Evolutionary conservation across 2,113 vertebrate genomes (phyloP).

Genomic region (Boulengeromyrus knoepffleri): DNA sequence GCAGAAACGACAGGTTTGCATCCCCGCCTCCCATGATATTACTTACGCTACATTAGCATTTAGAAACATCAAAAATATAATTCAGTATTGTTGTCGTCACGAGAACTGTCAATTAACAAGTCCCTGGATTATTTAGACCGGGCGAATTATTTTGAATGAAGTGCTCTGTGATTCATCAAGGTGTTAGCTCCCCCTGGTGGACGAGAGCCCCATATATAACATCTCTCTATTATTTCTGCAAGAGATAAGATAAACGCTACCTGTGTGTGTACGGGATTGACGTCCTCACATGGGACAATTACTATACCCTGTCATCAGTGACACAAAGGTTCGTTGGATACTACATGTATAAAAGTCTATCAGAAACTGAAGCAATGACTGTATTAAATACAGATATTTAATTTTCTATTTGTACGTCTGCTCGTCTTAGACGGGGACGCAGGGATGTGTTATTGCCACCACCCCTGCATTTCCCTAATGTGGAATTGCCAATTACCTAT

Average conservation of each 20-base stretch:
- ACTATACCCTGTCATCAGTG: background rate
- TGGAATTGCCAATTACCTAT: background rate
- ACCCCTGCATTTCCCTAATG: background rate
- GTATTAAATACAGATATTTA: background rate
- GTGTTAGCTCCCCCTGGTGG: background rate
- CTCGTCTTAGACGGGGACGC: background rate
- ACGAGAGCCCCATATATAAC: background rate
- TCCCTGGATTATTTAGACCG: background rate
- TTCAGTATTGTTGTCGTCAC: background rate
- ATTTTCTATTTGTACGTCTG: background rate
- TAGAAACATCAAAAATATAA: background rate
- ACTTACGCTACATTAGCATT: background rate
- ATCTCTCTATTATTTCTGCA: background rate
- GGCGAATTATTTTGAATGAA: background rate
- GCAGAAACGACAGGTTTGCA: background rate
- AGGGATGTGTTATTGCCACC: background rate
- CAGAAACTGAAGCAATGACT: background rate
- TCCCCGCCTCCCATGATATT: background rate
- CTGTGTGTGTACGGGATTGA: background rate
- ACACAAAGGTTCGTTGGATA: background rate
- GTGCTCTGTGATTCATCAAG: background rate
- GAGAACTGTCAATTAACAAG: background rate
- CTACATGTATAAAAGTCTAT: background rate
- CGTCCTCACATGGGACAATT: background rate
- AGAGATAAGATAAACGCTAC: background rate